These are phyloP conservation scores for Tetanocera ferruginea DNA, from an alignment of 2,888 invertebrate genomes.

Conservation along the genomic window DNA sequence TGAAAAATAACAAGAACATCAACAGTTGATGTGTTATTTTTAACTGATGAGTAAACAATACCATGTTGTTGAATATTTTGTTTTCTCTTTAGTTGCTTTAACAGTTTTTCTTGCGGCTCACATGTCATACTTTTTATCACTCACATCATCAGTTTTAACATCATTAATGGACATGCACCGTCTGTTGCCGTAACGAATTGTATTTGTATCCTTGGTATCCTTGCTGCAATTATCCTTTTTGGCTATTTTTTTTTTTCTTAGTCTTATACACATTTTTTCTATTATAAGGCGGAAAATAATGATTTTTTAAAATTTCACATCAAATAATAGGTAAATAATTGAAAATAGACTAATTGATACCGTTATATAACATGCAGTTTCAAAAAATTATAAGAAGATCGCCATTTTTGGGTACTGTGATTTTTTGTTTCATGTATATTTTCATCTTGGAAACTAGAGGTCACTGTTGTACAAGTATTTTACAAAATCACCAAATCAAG, in stretches of 20 bases:
- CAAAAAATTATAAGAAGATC: too few relatives aligned
- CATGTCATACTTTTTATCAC: conserved; percentile 23
- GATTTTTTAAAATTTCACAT: not conserved
- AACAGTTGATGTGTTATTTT: not conserved
- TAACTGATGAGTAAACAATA: not conserved
- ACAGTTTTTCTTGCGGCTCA: not conserved
- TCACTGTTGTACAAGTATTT: too few relatives aligned
- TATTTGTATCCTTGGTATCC: not conserved
- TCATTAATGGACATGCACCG: not conserved
- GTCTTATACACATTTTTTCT: not conserved
- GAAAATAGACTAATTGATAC: too few relatives aligned
- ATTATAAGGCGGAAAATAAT: not conserved
- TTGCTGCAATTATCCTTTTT: not conserved
- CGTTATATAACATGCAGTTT: too few relatives aligned
- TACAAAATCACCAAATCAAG: too few relatives aligned
- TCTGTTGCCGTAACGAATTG: not conserved
- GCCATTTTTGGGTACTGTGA: too few relatives aligned
- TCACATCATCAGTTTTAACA: not conserved
- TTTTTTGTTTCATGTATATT: too few relatives aligned
- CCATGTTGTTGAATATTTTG: not conserved
- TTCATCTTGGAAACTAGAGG: too few relatives aligned
- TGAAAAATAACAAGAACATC: not conserved
- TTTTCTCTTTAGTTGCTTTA: not conserved
- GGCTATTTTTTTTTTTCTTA: not conserved
- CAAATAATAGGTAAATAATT: not conserved